Conservation (phyloP, 2,888 invertebrate species). For the Cyclophora albipunctata region DNA sequence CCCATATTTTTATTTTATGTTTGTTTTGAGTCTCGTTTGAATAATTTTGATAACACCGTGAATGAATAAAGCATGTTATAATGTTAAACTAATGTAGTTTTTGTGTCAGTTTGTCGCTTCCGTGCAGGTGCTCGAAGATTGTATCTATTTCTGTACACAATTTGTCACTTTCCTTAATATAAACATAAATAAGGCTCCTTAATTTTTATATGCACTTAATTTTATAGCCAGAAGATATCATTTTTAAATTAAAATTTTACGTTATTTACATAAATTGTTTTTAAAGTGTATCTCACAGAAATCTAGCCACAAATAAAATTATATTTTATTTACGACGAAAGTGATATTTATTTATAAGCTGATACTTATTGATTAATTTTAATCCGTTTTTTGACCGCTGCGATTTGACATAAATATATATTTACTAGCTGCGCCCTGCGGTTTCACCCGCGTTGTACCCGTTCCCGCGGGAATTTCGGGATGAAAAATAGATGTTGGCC, state of each 20-base stretch:
- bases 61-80: slow-evolving; percentile 36
- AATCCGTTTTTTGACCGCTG: no score
- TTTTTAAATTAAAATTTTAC: not conserved
- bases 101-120: slow-evolving; percentile 62
- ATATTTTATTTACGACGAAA: no score
- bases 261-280: slow-evolving; percentile 32
- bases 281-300: no score
- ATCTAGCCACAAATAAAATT: no score
- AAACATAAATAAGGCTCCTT: slow-evolving; percentile 9
- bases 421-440: no score
- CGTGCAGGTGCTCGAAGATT: slow-evolving; percentile 67
- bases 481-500: no score
- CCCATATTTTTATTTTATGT: slow-evolving; percentile 4
- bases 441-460: no score
- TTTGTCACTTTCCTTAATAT: slow-evolving; percentile 49
- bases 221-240: not conserved
- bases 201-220: slow-evolving; percentile 9
- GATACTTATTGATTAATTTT: no score
- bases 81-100: slow-evolving; percentile 64
- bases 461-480: no score
- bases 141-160: slow-evolving; percentile 44
- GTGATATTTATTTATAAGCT: no score
- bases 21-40: slow-evolving; percentile 15
- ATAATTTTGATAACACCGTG: slow-evolving; percentile 29
- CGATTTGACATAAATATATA: no score